Percentiles rank a stretch among this genome's conserved stretches.
These are phyloP conservation scores for Pseudococcus longispinus DNA, from an alignment of 2,888 invertebrate genomes.

Conservation along the genomic window DNA sequence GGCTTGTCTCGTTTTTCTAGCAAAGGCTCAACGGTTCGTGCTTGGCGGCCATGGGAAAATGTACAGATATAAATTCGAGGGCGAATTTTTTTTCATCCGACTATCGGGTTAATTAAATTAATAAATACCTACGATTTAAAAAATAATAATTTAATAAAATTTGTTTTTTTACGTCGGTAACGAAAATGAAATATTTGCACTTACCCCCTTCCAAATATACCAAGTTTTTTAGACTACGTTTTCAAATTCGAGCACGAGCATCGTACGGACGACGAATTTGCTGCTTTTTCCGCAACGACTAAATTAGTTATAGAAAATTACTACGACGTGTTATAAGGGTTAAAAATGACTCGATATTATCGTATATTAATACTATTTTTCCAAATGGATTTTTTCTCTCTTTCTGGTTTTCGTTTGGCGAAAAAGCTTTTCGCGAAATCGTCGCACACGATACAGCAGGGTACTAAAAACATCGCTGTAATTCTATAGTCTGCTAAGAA, in stretches of 20 bases:
- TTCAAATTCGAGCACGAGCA: too few species aligned
- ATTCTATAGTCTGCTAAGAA: neutral
- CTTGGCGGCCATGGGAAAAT: neutral
- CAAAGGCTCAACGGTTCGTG: neutral
- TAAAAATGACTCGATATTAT: neutral
- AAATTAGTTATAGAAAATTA: neutral
- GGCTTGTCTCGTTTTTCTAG: neutral
- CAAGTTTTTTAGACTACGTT: too few species aligned
- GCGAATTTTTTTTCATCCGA: neutral
- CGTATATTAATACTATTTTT: neutral
- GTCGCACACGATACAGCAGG: neutral
- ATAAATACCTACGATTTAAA: conserved; percentile 8
- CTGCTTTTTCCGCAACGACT: neutral
- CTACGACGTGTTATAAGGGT: neutral
- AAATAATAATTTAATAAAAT: conserved; percentile 1
- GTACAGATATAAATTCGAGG: neutral
- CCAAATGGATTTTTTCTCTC: neutral
- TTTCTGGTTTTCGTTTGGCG: neutral
- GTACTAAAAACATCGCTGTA: neutral
- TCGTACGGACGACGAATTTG: neutral
- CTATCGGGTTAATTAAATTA: neutral
- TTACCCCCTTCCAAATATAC: neutral
- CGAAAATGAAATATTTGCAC: neutral
- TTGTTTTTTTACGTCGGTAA: neutral
- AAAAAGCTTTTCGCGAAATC: neutral